Evolutionary conservation across 2,888 invertebrate species (phyloP).

Genomic region (Odontothrips loti): DNA sequence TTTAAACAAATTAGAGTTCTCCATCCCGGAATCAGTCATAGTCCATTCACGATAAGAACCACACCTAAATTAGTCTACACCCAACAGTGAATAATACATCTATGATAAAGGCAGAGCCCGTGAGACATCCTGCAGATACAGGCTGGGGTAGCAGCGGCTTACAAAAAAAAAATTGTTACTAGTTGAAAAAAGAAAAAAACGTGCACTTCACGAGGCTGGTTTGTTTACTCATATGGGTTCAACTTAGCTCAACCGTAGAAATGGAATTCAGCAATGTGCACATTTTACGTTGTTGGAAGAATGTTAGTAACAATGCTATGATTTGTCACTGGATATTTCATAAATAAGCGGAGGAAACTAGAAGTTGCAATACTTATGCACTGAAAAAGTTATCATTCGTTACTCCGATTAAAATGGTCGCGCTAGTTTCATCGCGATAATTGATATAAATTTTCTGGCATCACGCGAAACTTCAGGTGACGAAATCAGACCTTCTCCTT

Average conservation of each 20-base stretch:
- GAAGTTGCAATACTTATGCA: no score
- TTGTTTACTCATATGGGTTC: neutral
- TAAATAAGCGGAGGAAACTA: no score
- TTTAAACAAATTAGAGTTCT: no score
- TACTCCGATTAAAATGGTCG: neutral
- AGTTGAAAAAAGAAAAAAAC: neutral
- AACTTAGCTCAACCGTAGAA: no score
- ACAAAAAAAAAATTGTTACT: neutral
- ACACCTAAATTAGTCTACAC: neutral
- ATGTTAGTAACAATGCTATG: no score
- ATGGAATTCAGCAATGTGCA: no score
- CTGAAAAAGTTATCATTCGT: neutral
- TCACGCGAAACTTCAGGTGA: neutral
- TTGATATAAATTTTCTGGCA: neutral
- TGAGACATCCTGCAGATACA: neutral
- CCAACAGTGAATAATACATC: neutral
- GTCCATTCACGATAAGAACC: neutral
- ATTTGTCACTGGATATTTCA: no score
- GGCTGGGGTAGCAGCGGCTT: neutral
- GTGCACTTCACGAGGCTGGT: neutral
- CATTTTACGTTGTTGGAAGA: no score
- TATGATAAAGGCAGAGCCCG: neutral
- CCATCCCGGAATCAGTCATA: neutral
- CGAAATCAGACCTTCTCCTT: neutral
- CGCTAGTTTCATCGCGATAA: neutral